Evolutionary conservation across 2,797 vertebrate genomes (phyloP), one percentile per base, ranked within the genome.

Genomic region (Sarcophilus harrisii): DNA sequence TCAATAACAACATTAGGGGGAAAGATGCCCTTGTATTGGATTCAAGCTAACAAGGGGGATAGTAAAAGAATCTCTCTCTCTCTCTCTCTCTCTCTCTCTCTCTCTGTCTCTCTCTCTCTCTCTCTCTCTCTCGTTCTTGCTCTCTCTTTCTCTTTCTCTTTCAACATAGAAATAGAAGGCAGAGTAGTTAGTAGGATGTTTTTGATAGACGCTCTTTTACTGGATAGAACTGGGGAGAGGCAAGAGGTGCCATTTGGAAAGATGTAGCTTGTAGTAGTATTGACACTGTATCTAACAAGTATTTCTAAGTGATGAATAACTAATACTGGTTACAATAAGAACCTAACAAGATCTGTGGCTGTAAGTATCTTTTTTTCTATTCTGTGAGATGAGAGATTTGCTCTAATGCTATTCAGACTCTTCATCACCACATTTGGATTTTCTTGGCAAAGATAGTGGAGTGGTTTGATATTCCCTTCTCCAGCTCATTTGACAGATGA

Each of bases 21-120:
- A 90, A 91, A 4, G 45, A 24, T 52, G 29, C 66, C 59, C 49
- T 54, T 49, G 55, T 93, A 32, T 58, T 90, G 91, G 66, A 90
- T 81, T 91, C 60, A 95, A 45, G 52, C 94, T 90, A 57, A 95
- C 91, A 97, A 96, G 52, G 62, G 95, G 93, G 55, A 45, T 21
- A 57, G 52, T 21, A 90, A 52, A 92, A 49, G 95, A 49, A 87
- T 92, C 93, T 91, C 73, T 73, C 90, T 95, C 93, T 58, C 57
- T 52, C 54, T 55, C 54, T 55, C 54, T 11, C 54, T 55, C 54
- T 55, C 54, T 11, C 54, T 55, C 54, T 55, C 54, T 55, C 54
- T 55, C 10, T 11, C 54, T 57, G 57, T 55, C 10, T 11, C 54
- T 55, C 54, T 57, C 57, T 91, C 94, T 91, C 81, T 60, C 90